These are phyloP conservation scores for Calonectris borealis DNA, from an alignment of 2,113 vertebrate species.

Conservation along the genomic window DNA sequence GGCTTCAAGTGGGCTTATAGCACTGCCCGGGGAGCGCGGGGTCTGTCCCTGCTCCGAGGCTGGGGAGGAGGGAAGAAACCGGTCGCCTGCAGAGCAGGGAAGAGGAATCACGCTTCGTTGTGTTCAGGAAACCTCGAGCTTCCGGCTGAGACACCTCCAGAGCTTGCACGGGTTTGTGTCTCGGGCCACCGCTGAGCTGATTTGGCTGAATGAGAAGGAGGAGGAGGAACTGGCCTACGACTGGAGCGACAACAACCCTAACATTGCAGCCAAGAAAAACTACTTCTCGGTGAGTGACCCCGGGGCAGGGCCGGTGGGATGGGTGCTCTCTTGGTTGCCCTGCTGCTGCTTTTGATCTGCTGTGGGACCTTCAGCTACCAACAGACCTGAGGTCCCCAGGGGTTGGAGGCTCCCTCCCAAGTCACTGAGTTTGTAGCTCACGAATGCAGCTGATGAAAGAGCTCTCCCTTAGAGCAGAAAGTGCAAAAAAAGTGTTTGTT, in stretches of 20 bases:
- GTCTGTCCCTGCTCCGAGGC: neutral
- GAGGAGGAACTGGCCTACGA: slow-evolving; percentile 97
- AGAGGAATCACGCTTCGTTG: neutral
- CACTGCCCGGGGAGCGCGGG: rapidly evolving
- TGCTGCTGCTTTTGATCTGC: neutral
- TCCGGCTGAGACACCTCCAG: slow-evolving; percentile 89
- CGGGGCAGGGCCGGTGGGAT: neutral
- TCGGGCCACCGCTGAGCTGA: slow-evolving; percentile 91
- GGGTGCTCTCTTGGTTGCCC: neutral
- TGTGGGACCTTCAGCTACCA: neutral
- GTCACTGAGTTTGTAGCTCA: neutral
- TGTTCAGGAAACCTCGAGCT: slow-evolving; percentile 91
- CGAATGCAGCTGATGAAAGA: neutral
- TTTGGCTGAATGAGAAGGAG: slow-evolving; percentile 98
- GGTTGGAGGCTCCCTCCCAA: neutral
- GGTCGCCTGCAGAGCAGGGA: neutral
- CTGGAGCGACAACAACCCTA: slow-evolving; percentile 92
- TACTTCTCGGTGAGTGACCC: slow-evolving; percentile 85
- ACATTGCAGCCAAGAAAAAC: slow-evolving; percentile 86
- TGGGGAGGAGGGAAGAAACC: neutral
- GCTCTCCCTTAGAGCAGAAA: neutral
- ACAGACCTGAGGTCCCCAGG: neutral
- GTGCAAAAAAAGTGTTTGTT: neutral
- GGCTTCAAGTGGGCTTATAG: neutral
- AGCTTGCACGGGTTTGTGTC: slow-evolving; percentile 91